Evolutionary conservation across 2,888 invertebrate species (phyloP).

Genomic region (Ectobius pallidus): DNA sequence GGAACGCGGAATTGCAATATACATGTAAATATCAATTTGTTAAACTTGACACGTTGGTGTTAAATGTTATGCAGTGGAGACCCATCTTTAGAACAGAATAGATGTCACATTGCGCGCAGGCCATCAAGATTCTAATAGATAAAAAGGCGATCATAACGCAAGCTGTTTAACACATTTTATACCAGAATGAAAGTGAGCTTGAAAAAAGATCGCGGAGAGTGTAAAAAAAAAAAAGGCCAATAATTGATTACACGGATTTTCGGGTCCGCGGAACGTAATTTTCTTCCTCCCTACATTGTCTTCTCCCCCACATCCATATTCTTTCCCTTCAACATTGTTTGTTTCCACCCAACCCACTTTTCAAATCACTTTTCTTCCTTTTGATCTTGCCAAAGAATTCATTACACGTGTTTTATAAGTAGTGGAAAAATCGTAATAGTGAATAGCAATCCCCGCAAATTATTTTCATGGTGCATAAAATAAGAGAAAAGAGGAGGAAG

Average conservation of each 20-base stretch:
- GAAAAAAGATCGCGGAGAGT: too few relatives aligned
- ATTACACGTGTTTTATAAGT: slow-evolving; percentile 34
- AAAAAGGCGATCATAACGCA: too few relatives aligned
- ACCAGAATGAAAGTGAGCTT: too few relatives aligned
- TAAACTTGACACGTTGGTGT: too few relatives aligned
- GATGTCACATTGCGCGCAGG: too few relatives aligned
- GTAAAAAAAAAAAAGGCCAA: slow-evolving; percentile 14
- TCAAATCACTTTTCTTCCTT: slow-evolving; percentile 34
- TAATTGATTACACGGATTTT: slow-evolving; percentile 36
- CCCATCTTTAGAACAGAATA: too few relatives aligned
- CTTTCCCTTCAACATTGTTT: slow-evolving; percentile 8
- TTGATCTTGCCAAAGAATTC: slow-evolving; percentile 38
- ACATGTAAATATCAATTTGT: too few relatives aligned
- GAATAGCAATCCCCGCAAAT: slow-evolving; percentile 18
- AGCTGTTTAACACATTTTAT: too few relatives aligned
- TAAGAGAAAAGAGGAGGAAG: not conserved
- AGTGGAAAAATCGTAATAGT: slow-evolving; percentile 29
- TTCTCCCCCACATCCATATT: too few relatives aligned
- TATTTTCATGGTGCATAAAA: slow-evolving; percentile 24
- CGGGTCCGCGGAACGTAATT: slow-evolving; percentile 24
- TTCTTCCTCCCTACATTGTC: slow-evolving; percentile 20
- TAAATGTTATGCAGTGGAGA: too few relatives aligned
- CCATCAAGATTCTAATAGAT: too few relatives aligned
- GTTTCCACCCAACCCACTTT: slow-evolving; percentile 9
- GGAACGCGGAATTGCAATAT: too few relatives aligned